Conservation (phyloP, 2,888 invertebrate genomes). For the Diarsia rubi region DNA sequence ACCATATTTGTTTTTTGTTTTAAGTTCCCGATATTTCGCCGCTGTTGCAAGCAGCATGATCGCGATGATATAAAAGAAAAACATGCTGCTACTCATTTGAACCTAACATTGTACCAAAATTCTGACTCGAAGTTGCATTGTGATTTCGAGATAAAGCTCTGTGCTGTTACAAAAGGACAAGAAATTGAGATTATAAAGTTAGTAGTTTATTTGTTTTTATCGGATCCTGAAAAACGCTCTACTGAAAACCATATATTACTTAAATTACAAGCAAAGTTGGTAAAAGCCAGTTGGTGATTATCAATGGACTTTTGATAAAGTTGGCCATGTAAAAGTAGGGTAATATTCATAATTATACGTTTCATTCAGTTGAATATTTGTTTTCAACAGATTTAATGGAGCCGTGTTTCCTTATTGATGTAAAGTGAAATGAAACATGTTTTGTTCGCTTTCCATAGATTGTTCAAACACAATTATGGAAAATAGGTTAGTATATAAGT, state of each 20-base stretch:
- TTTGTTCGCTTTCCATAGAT: constrained; percentile 6
- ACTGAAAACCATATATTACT: constrained; percentile 11
- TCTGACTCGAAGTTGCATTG: not conserved
- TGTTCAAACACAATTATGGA: constrained; percentile 36
- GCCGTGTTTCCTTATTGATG: constrained; percentile 34
- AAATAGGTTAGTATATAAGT: constrained; percentile 18
- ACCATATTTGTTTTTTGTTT: too few species aligned
- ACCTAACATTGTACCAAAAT: not conserved
- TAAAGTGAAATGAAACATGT: constrained; percentile 38
- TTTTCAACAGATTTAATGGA: constrained; percentile 32
- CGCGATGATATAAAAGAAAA: too few species aligned
- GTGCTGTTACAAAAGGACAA: too few species aligned
- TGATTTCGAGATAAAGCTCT: not conserved
- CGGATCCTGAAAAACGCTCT: not conserved
- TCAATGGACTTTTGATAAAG: constrained; percentile 16
- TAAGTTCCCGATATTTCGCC: too few species aligned
- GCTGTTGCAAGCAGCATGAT: too few species aligned
- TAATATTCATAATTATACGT: constrained; percentile 35
- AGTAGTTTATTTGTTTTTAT: not conserved
- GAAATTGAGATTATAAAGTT: not conserved
- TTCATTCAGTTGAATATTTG: constrained; percentile 36
- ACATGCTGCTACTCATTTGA: too few species aligned
- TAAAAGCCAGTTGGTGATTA: constrained; percentile 14
- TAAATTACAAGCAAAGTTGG: constrained; percentile 6
- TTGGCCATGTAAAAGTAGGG: constrained; percentile 18